Percentiles rank a stretch among this genome's conserved stretches.
These are phyloP conservation scores for Dilophus febrilis DNA, from an alignment of 2,888 invertebrate genomes.

Conservation along the genomic window DNA sequence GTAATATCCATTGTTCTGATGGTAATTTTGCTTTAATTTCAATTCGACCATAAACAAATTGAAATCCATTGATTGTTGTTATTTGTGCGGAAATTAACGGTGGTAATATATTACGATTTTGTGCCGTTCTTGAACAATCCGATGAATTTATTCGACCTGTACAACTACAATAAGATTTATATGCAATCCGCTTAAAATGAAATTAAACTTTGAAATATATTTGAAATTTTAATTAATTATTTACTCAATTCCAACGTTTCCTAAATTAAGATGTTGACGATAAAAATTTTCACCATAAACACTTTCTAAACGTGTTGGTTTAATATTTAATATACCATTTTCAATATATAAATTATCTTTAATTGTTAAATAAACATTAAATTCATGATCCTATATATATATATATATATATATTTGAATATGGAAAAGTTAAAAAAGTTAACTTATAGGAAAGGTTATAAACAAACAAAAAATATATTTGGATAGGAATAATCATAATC, in stretches of 20 bases:
- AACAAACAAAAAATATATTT: too few relatives aligned
- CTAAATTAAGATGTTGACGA: neutral
- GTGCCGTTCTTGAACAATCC: neutral
- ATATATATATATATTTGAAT: too few relatives aligned
- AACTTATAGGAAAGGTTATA: too few relatives aligned
- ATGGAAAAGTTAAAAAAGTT: too few relatives aligned
- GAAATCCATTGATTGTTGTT: slow-evolving; percentile 40
- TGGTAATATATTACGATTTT: slow-evolving; percentile 34
- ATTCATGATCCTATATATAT: too few relatives aligned
- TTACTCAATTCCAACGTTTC: too few relatives aligned
- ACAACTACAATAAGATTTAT: too few relatives aligned
- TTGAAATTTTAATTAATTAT: too few relatives aligned
- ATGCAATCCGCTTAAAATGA: too few relatives aligned
- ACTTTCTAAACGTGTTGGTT: neutral
- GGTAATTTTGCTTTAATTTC: slow-evolving; percentile 56
- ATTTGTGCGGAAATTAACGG: slow-evolving; percentile 48
- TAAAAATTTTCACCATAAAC: neutral
- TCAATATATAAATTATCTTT: neutral
- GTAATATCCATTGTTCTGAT: slow-evolving; percentile 55
- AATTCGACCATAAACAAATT: slow-evolving; percentile 51
- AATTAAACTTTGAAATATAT: too few relatives aligned
- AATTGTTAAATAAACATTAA: neutral
- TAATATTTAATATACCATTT: neutral
- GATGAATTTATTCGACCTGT: neutral
- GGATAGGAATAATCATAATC: too few relatives aligned